phyloP scores from a whole-genome alignment of 2,797 vertebrate species.

The Chelidonichthys spinosus region DNA sequence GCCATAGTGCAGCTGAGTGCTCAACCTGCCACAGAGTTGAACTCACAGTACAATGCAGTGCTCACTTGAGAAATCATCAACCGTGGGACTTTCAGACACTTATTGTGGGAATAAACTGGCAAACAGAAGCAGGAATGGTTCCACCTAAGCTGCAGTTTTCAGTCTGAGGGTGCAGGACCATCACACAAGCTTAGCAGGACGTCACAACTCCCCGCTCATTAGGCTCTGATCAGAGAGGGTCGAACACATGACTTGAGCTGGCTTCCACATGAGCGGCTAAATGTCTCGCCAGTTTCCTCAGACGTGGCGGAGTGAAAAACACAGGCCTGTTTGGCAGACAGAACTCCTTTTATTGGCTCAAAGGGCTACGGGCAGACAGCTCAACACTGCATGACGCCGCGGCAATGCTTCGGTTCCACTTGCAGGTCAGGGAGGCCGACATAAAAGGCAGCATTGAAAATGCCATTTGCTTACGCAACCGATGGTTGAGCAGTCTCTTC shows the following conservation, averaged over 20 bases:
- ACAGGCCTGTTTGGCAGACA: constrained; percentile 55
- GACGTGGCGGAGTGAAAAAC: constrained; percentile 40
- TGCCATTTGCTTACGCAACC: constrained; percentile 26
- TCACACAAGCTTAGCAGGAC: constrained; percentile 52
- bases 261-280: constrained; percentile 82
- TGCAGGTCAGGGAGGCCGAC: background rate
- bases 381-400: constrained; percentile 41
- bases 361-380: constrained; percentile 35
- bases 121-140: constrained; percentile 13
- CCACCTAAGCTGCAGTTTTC: constrained; percentile 37
- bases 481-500: background rate
- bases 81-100: background rate
- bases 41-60: constrained; percentile 28
- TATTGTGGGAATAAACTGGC: no score
- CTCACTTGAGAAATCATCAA: constrained; percentile 5
- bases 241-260: constrained; percentile 79
- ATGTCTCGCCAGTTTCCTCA: constrained; percentile 61
- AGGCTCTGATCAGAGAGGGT: constrained; percentile 67
- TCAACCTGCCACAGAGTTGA: constrained; percentile 76
- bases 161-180: constrained; percentile 39
- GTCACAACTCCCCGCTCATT: constrained; percentile 66
- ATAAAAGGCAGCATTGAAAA: constrained; percentile 34
- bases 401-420: constrained; percentile 33
- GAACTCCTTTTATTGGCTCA: constrained; percentile 62
- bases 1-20: constrained; percentile 87